Evolutionary conservation across 2,113 vertebrate genomes (phyloP).

Genomic region (Neolamprologus longior): DNA sequence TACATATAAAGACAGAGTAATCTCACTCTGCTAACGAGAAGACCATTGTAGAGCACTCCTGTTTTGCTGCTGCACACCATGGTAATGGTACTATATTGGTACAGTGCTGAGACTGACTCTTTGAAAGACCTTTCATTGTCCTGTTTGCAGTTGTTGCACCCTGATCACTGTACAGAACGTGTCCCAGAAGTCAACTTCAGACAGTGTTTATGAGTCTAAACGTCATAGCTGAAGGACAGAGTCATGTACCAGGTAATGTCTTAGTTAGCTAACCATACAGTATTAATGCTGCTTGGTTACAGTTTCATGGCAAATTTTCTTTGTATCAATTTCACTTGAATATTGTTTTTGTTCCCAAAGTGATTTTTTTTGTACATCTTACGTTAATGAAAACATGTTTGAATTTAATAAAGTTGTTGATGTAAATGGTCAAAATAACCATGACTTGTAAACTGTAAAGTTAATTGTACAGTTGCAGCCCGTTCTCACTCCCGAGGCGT

Average conservation of each 20-base stretch:
- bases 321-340: background rate
- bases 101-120: background rate
- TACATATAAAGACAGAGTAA: conserved; percentile 7
- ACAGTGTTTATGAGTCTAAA: background rate
- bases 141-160: background rate
- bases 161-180: background rate
- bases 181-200: background rate
- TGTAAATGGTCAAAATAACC: background rate
- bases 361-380: background rate
- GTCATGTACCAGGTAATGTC: background rate
- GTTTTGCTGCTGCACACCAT: background rate
- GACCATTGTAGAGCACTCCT: background rate
- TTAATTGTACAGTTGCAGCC: background rate
- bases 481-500: rapidly evolving
- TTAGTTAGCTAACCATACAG: background rate
- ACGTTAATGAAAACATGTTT: background rate
- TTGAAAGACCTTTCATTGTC: background rate
- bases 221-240: background rate
- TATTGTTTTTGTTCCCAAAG: background rate
- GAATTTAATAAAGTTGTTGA: background rate
- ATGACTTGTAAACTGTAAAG: background rate
- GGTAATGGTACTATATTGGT: background rate
- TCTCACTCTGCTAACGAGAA: conserved; percentile 23
- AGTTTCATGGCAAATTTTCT: background rate
- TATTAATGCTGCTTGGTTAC: background rate